Percentiles rank a stretch among this genome's conserved stretches.
Conservation (phyloP, 2,113 vertebrate species). For the Phodopus roborovskii region DNA sequence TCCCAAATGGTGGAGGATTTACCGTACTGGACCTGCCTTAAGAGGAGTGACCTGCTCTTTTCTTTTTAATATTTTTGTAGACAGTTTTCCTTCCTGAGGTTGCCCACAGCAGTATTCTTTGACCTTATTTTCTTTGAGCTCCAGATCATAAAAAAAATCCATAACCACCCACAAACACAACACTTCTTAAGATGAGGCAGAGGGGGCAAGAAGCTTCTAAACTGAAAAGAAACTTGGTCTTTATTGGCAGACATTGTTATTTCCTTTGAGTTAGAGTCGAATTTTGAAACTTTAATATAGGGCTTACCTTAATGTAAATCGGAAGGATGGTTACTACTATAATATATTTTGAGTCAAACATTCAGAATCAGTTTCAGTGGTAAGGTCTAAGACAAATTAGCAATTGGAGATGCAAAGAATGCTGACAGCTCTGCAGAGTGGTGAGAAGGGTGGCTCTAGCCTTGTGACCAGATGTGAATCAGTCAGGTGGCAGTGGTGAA, state of each 20-base stretch:
- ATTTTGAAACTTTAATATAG: background rate
- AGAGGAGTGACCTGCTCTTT: constrained; percentile 56
- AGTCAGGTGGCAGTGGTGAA: background rate
- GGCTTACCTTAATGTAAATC: background rate
- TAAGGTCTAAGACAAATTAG: background rate
- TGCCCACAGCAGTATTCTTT: constrained; percentile 58
- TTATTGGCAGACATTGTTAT: constrained; percentile 10
- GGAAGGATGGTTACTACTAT: background rate
- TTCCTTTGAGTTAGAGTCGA: constrained; percentile 31
- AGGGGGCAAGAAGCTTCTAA: background rate
- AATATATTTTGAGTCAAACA: background rate
- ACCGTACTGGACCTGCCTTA: constrained; percentile 24
- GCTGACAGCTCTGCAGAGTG: background rate
- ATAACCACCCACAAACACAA: background rate
- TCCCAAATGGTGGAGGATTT: constrained; percentile 44
- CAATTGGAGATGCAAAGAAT: background rate
- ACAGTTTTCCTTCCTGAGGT: constrained; percentile 64
- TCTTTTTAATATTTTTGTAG: constrained; percentile 58
- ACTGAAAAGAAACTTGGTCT: constrained; percentile 19
- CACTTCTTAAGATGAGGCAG: constrained; percentile 24
- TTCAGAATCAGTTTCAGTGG: background rate
- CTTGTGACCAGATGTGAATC: background rate
- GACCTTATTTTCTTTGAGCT: constrained; percentile 51
- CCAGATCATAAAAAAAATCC: background rate
- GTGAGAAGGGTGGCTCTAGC: background rate